Conservation (phyloP, 1,140 invertebrate species). For the Caligus rogercresseyi region DNA sequence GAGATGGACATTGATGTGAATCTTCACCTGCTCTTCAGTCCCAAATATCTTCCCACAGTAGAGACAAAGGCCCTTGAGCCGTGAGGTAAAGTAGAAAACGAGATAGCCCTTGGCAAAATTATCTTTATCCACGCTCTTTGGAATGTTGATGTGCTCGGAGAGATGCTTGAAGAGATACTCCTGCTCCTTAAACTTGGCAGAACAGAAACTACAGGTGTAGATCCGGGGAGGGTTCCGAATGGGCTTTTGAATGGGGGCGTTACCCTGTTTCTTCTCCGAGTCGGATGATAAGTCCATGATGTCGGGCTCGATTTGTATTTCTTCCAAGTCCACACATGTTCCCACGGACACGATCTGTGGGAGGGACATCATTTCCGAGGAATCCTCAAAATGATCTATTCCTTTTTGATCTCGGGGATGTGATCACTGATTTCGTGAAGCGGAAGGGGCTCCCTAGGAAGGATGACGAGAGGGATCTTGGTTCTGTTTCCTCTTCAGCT, state of each 20-base stretch:
- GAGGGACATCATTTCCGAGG: neutral
- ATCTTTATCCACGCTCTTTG: neutral
- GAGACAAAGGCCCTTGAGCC: slow-evolving; percentile 23
- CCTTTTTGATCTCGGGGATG: neutral
- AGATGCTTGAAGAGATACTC: slow-evolving; percentile 9
- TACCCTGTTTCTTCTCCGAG: slow-evolving; percentile 1
- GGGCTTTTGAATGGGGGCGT: neutral
- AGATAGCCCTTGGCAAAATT: slow-evolving; percentile 12
- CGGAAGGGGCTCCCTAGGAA: neutral
- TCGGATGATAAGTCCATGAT: slow-evolving; percentile 6
- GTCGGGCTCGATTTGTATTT: slow-evolving; percentile 15
- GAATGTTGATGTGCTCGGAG: slow-evolving; percentile 1
- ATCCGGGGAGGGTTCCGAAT: neutral
- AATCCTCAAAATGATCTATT: neutral
- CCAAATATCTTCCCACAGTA: slow-evolving; percentile 26
- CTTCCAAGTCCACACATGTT: neutral
- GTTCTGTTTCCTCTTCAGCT: too few species aligned
- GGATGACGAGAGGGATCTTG: too few species aligned
- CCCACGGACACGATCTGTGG: slow-evolving; percentile 17
- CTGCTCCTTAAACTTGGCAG: neutral
- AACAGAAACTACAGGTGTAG: slow-evolving; percentile 15
- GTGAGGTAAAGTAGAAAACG: slow-evolving; percentile 17
- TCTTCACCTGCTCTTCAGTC: slow-evolving; percentile 19
- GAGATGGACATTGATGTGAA: slow-evolving; percentile 20
- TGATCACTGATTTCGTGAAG: neutral